Evolutionary conservation across 1,140 invertebrate genomes (phyloP).

Genomic region (Agrilus planipennis): DNA sequence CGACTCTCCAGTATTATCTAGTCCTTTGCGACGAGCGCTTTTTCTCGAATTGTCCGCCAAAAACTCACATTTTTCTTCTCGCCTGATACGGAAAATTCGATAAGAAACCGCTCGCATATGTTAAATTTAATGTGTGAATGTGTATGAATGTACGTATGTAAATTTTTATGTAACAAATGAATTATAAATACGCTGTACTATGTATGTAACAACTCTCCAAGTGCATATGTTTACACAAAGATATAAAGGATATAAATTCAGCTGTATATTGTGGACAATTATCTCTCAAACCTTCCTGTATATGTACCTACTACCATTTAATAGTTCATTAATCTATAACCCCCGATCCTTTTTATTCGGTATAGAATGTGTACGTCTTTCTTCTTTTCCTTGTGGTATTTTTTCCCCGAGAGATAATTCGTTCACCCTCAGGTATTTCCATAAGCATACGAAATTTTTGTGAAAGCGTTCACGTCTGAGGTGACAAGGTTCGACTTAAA

Average conservation of each 20-base stretch:
- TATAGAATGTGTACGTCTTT: too few relatives aligned
- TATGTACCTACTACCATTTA: too few relatives aligned
- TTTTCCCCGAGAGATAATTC: too few relatives aligned
- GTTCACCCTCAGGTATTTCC: too few relatives aligned
- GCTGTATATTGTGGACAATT: conserved; percentile 10
- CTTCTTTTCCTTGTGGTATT: too few relatives aligned
- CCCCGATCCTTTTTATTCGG: too few relatives aligned
- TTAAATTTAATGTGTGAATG: conserved; percentile 6
- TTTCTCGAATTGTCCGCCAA: conserved; percentile 11
- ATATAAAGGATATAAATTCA: conserved; percentile 11
- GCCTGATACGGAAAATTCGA: neutral
- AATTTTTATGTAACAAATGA: conserved; percentile 15
- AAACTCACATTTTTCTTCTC: too few relatives aligned
- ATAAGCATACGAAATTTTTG: too few relatives aligned
- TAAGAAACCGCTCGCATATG: neutral
- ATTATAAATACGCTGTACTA: conserved; percentile 17
- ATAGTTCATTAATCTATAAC: too few relatives aligned
- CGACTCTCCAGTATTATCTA: conserved; percentile 36
- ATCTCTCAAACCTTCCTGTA: too few relatives aligned
- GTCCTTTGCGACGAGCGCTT: conserved; percentile 26
- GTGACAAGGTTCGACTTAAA: too few relatives aligned
- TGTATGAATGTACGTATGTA: conserved; percentile 7
- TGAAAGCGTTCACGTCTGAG: too few relatives aligned
- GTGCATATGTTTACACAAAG: neutral
- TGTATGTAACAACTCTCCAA: conserved; percentile 14